Base-by-base conservation (phyloP, 2,888 invertebrate species). In the Euclidia mi region DNA sequence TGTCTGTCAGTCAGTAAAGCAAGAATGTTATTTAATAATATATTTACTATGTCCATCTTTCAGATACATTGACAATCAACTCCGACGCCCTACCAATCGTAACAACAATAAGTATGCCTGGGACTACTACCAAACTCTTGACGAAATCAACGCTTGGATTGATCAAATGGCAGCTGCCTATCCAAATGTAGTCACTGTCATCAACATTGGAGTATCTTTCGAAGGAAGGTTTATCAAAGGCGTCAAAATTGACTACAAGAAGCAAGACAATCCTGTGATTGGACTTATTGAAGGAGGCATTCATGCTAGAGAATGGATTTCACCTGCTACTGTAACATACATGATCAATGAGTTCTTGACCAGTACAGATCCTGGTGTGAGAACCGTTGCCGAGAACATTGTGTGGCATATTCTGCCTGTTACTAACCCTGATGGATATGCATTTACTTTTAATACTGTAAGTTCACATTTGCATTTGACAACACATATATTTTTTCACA, bases 351-450 rank as follows among this genome's bases (percentile, higher is more conserved):
- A 97, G 82, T 86, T 97, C 11, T 84, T 97, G 11, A 96, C 95
- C 0, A 96, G 96, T 32, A 78, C 80, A 0, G 94, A 96, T 64
- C 69, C 92, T 0, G 89, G 88, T 25, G 91, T 96, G 0, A 91
- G 95, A 17, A 81, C 88, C 7, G 83, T 97, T 73, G 96, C 96
- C 0, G 95, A 96, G 62, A 92, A 92, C 48, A 96, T 96, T 66
- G 96, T 97, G 71, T 97, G 97, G 97, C 96, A 97, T 76, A 94
- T 97, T 58, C 94, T 97, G 53, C 97, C 97, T 0, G 95, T 96
- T 0, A 88, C 95, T 1, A 97, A 97, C 82, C 97, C 97, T 25
- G 97, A 97, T 88, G 97, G 97, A 10, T 97, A 96, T 79, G 95
- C 79, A 0, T 96, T 96, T 75, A 95, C 96, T 0, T 96, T 96